Evolutionary conservation across 2,888 invertebrate species (phyloP).

Genomic region (Rotaria macrura): DNA sequence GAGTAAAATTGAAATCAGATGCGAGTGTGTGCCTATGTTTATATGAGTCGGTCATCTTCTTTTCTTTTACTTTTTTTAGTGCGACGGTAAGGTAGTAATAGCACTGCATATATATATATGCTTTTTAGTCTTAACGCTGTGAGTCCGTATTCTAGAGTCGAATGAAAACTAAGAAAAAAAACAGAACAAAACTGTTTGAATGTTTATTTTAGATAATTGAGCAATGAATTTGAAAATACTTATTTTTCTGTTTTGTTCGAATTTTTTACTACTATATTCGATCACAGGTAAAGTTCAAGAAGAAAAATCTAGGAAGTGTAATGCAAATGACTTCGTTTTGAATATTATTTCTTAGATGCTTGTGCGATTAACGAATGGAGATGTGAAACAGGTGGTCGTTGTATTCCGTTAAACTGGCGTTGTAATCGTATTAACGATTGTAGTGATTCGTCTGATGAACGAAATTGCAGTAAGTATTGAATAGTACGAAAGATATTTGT

Average conservation of each 20-base stretch:
- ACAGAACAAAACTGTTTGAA: too few relatives aligned
- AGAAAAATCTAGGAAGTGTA: too few relatives aligned
- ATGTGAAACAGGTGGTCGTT: slow-evolving; percentile 28
- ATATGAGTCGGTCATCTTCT: neutral
- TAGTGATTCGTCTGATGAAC: slow-evolving; percentile 74
- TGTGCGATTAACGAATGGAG: slow-evolving; percentile 21
- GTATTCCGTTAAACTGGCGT: slow-evolving; percentile 46
- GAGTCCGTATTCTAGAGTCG: neutral
- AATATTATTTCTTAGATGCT: neutral
- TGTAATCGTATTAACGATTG: slow-evolving; percentile 96
- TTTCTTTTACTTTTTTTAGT: neutral
- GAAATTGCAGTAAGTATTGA: slow-evolving; percentile 40
- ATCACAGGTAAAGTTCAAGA: neutral
- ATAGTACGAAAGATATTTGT: neutral
- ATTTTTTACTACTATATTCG: neutral
- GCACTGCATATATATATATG: neutral
- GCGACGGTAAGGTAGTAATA: neutral
- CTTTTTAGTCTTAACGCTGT: neutral
- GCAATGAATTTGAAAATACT: neutral
- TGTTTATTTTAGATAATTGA: neutral
- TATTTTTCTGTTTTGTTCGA: neutral
- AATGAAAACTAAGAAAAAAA: too few relatives aligned
- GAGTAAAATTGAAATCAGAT: slow-evolving; percentile 2
- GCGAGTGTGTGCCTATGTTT: neutral
- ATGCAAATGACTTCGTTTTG: neutral